These are phyloP conservation scores for Daubentonia madagascariensis DNA, from an alignment of 2,113 vertebrate species.

Conservation along the genomic window DNA sequence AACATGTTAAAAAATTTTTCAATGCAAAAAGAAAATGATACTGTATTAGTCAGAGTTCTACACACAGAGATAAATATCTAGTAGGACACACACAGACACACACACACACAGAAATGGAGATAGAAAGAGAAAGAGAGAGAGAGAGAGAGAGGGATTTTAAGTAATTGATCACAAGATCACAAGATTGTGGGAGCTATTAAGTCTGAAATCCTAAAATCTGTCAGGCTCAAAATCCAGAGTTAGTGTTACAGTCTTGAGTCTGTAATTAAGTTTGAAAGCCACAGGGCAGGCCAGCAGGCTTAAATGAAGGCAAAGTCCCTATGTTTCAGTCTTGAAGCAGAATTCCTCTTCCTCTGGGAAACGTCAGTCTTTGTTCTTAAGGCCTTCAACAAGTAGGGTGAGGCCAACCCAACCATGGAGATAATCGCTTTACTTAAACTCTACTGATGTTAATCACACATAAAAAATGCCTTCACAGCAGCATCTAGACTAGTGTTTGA, in stretches of 20 bases:
- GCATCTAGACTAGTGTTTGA: neutral
- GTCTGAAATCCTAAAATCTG: neutral
- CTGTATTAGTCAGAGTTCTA: neutral
- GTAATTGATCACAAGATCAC: neutral
- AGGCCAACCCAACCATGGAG: too few species aligned
- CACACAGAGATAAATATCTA: neutral
- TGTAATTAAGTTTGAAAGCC: neutral
- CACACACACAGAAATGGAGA: neutral
- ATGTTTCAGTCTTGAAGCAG: neutral
- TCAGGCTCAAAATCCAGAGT: neutral
- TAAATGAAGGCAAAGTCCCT: neutral
- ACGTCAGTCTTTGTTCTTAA: neutral
- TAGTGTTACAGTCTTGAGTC: neutral
- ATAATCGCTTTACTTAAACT: neutral
- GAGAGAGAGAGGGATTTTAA: neutral
- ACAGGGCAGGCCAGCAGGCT: neutral
- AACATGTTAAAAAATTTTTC: neutral
- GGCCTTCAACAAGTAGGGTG: neutral
- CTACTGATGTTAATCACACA: neutral
- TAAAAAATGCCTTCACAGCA: neutral
- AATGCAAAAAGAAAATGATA: neutral
- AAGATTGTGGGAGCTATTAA: neutral
- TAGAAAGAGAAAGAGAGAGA: neutral
- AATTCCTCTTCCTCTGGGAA: neutral
- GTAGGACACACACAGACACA: neutral